Evolutionary conservation across 2,797 vertebrate genomes (phyloP), one percentile per base, ranked within the genome.

Genomic region (Chiroxiphia lanceolata): DNA sequence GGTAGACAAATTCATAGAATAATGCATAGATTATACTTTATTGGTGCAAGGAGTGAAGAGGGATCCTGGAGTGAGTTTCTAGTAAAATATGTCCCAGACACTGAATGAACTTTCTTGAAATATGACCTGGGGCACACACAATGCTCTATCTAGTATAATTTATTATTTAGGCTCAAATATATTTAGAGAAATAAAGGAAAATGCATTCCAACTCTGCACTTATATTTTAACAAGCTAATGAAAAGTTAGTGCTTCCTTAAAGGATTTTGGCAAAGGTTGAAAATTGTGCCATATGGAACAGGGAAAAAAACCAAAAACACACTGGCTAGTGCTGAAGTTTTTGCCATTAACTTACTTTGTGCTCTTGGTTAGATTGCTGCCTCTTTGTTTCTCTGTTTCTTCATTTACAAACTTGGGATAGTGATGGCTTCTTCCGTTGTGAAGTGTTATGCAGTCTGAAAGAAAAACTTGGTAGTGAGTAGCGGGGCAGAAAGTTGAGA

Each of bases 71-170:
- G 60, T 38, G 76, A 85, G 29, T 57, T 78, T 70, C 22, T 68
- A 40, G 22, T 68, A 71, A 67, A 69, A 75, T 40, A 18, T 54
- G 53, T 38, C 18, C 36, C 61, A 53, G 29, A 22, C 47, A n/a
- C 33, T 53, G 47, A 48, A n/a, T 75, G 25, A 86, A 83, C 51
- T 54, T 54, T 50, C 53, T 71, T 63, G 40, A 76, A 51, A 26
- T 71, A 63, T 0, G 4, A 54, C 54, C 45, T 47, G 22, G n/a
- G 26, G 36, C 36, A 26, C 27, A 19, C 0, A 1, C 15, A 38
- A 1, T 79, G 20, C 47, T 75, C 11, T 67, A 57, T 61, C 53
- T 59, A 38, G 27, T 59, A 42, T 10, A 47, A 3, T 83, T 83
- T 64, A 54, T 40, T 75, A 4, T 48, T 84, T 60, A 72, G 63